Conservation (phyloP, 92 coral and sea anemone species). For the Parazoanthus darwini region DNA sequence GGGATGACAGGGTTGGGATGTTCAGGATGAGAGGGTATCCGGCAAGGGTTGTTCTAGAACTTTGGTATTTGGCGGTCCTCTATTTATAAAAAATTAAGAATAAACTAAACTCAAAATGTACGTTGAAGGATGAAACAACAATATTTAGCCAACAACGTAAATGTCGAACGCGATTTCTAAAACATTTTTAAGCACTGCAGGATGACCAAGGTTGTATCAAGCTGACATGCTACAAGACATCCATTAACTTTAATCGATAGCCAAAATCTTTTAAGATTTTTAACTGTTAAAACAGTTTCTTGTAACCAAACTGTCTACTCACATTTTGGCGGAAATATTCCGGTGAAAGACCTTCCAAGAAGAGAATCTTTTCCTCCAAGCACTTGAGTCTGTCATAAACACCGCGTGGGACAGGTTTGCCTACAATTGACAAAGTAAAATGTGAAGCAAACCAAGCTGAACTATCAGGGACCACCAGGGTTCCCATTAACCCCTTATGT, state of each 20-base stretch:
- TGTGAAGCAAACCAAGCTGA: background rate
- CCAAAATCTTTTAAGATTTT: background rate
- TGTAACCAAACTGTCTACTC: background rate
- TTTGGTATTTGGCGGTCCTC: too few relatives aligned
- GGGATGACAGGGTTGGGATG: too few relatives aligned
- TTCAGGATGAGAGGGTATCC: too few relatives aligned
- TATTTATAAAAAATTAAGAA: too few relatives aligned
- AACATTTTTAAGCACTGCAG: background rate
- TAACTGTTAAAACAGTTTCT: too few relatives aligned
- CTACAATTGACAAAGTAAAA: conserved; percentile 42
- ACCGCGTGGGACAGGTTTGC: conserved; percentile 77
- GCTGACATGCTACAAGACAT: background rate
- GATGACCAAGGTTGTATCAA: background rate
- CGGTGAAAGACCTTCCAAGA: conserved; percentile 93
- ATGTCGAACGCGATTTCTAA: background rate
- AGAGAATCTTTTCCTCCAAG: conserved; percentile 78
- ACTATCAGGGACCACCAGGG: too few relatives aligned
- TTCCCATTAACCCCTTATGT: too few relatives aligned
- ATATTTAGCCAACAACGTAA: too few relatives aligned
- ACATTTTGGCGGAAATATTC: conserved; percentile 78
- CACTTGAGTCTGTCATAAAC: conserved; percentile 72
- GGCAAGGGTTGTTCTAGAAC: too few relatives aligned
- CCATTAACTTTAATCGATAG: background rate
- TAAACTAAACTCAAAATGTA: too few relatives aligned
- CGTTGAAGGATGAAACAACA: too few relatives aligned